These are phyloP conservation scores for Pocillopora verrucosa DNA, from an alignment of 64 coral and sea anemone genomes.

Conservation along the genomic window DNA sequence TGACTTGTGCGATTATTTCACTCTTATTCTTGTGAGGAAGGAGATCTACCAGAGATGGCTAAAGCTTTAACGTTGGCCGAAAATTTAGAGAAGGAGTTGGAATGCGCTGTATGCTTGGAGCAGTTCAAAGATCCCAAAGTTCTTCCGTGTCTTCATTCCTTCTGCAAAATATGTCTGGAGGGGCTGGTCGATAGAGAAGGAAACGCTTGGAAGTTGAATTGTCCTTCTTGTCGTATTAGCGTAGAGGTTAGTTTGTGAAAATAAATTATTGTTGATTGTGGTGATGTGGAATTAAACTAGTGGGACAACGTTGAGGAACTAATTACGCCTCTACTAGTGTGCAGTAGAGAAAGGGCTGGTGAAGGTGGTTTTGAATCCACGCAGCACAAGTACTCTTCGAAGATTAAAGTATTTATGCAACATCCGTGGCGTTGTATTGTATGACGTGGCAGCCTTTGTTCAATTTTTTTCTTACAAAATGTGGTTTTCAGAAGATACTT, in stretches of 20 bases:
- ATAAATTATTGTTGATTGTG: not conserved
- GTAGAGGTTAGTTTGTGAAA: not conserved
- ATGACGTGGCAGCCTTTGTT: too few relatives aligned
- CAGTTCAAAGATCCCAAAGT: constrained; percentile 15
- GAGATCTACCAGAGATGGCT: not conserved
- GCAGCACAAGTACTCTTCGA: too few relatives aligned
- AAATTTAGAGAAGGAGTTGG: not conserved
- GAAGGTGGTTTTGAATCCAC: too few relatives aligned
- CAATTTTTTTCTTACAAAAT: too few relatives aligned
- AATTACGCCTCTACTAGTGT: not conserved
- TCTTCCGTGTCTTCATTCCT: constrained; percentile 2
- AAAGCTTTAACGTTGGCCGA: not conserved
- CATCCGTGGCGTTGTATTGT: too few relatives aligned
- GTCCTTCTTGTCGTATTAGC: not conserved
- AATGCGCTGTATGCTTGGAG: not conserved
- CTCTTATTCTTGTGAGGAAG: not conserved
- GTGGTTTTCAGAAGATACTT: too few relatives aligned
- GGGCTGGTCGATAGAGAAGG: not conserved
- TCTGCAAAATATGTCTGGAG: not conserved
- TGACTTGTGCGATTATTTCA: too few relatives aligned
- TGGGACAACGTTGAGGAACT: not conserved
- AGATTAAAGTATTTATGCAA: too few relatives aligned
- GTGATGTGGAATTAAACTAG: not conserved
- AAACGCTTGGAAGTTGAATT: not conserved
- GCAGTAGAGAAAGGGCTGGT: too few relatives aligned